Evolutionary conservation across 2,888 invertebrate species (phyloP).

Genomic region (Tetramorium bicarinatum): DNA sequence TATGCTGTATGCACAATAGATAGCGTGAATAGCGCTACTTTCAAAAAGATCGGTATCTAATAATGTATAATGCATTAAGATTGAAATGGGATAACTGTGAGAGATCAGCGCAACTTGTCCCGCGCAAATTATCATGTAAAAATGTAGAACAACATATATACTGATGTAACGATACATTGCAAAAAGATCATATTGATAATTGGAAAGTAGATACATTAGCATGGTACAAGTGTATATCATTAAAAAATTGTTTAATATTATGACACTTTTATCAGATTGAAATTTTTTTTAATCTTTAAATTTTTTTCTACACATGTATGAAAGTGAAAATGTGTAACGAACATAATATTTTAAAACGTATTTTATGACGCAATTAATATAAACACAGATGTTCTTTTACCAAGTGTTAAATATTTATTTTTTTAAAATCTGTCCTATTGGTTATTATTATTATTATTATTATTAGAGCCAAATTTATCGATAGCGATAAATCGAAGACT

Average conservation of each 20-base stretch:
- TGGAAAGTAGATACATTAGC: not conserved
- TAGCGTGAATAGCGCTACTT: not conserved
- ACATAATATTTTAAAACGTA: not conserved
- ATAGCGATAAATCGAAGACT: not conserved
- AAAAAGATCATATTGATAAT: not conserved
- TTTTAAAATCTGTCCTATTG: not conserved
- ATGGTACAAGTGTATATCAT: not conserved
- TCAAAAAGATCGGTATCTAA: not conserved
- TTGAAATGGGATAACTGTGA: conserved; percentile 6
- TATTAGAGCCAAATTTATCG: not conserved
- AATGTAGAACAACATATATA: not conserved
- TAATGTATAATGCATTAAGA: conserved; percentile 2
- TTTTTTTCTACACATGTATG: not conserved
- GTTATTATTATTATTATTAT: not conserved
- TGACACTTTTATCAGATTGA: not conserved
- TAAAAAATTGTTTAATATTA: not conserved
- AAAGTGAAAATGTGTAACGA: not conserved
- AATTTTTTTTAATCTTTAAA: not conserved
- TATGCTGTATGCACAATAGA: not conserved
- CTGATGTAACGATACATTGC: not conserved
- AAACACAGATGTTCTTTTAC: conserved; percentile 38
- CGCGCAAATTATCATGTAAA: conserved; percentile 2
- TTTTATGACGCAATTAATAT: conserved; percentile 4
- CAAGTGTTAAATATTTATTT: not conserved
- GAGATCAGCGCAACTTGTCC: not conserved